These are phyloP conservation scores for Physocephala rufipes DNA, from an alignment of 2,888 invertebrate species.

Conservation along the genomic window DNA sequence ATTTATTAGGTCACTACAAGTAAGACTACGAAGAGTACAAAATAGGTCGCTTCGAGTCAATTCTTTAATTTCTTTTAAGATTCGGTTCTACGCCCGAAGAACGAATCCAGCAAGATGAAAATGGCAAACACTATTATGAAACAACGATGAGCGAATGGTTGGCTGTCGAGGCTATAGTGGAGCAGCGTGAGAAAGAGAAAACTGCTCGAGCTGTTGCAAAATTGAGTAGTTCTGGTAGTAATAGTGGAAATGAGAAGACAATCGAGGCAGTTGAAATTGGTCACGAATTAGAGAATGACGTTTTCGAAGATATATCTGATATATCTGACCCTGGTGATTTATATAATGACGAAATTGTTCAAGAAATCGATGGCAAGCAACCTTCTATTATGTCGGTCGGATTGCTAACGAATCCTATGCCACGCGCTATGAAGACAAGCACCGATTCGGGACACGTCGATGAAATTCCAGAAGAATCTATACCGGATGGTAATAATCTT, in stretches of 20 bases:
- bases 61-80: conserved; percentile 47
- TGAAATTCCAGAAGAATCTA: conserved; percentile 62
- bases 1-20: conserved; percentile 84
- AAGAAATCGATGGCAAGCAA: conserved; percentile 14
- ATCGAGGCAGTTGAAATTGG: conserved; percentile 67
- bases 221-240: conserved; percentile 81
- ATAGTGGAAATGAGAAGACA: conserved; percentile 68
- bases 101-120: conserved; percentile 72
- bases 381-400: conserved; percentile 27
- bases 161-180: conserved; percentile 91
- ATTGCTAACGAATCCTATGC: conserved; percentile 57
- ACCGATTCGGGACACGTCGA: conserved; percentile 65
- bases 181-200: conserved; percentile 82
- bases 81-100: conserved; percentile 78
- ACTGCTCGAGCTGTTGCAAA: conserved; percentile 87
- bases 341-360: conserved; percentile 43
- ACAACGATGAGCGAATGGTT: conserved; percentile 95
- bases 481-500: conserved; percentile 44
- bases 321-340: conserved; percentile 67
- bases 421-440: conserved; percentile 63
- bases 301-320: conserved; percentile 69
- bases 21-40: conserved; percentile 52
- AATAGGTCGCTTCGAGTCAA: neutral
- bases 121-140: conserved; percentile 81
- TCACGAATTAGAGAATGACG: conserved; percentile 69